A percentile compares a stretch with the other conserved stretches of the same genome.
phyloP scores from a whole-genome alignment of 2,797 vertebrate genomes.

The Graptemys geographica region DNA sequence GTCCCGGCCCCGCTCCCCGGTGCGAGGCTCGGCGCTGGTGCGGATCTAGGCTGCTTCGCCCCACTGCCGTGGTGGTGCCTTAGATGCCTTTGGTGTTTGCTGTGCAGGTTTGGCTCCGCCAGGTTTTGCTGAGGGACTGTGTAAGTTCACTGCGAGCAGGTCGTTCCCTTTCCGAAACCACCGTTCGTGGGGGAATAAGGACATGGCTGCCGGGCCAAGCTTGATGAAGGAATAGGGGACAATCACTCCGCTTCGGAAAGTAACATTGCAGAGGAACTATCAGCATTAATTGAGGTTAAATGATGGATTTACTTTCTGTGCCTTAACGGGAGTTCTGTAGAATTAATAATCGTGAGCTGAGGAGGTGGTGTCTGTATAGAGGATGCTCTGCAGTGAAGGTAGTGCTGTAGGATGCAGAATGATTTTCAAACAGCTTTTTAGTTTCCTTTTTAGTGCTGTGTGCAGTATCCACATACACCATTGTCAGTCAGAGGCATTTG shows the following conservation, averaged over 20 bases:
- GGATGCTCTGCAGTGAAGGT: constrained; percentile 33
- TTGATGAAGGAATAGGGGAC: constrained; percentile 48
- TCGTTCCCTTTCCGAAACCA: constrained; percentile 49
- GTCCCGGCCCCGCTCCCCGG: constrained; percentile 30
- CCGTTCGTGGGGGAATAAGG: constrained; percentile 57
- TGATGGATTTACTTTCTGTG: constrained; percentile 6
- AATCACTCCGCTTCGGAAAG: constrained; percentile 48
- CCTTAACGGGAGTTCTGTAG: constrained; percentile 18
- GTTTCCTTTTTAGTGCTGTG: constrained; percentile 5
- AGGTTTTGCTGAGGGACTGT: background rate
- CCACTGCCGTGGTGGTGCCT: background rate
- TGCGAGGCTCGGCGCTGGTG: constrained; percentile 41
- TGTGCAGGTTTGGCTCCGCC: background rate
- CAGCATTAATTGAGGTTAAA: background rate
- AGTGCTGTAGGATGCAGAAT: constrained; percentile 50
- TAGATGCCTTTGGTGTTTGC: background rate
- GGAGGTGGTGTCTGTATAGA: background rate
- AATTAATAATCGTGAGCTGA: constrained; percentile 20
- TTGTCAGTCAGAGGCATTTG: background rate
- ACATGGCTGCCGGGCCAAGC: constrained; percentile 71
- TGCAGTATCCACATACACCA: background rate
- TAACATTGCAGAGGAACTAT: background rate
- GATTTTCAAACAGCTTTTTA: constrained; percentile 34
- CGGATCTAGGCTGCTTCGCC: constrained; percentile 7
- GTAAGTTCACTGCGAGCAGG: background rate